Evolutionary conservation across 1,140 invertebrate genomes (phyloP).

Genomic region (Uloborus diversus): DNA sequence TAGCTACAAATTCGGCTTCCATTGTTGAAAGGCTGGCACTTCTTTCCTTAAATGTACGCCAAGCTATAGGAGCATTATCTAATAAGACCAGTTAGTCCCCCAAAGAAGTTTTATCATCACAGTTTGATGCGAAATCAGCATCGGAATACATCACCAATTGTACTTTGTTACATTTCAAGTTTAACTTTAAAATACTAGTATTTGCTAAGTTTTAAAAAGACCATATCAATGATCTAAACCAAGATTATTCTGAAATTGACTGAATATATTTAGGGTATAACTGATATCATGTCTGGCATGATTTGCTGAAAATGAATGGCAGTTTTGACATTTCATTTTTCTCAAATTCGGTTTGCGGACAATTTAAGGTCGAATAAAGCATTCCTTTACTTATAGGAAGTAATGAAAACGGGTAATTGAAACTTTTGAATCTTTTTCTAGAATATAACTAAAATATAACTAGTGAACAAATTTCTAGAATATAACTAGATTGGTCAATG

Average conservation of each 20-base stretch:
- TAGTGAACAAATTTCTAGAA: too few relatives aligned
- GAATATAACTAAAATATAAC: too few relatives aligned
- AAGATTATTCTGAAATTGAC: not conserved
- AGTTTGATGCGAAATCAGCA: too few relatives aligned
- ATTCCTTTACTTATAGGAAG: not conserved
- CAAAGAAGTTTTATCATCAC: slow-evolving; percentile 49
- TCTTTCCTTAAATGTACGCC: slow-evolving; percentile 61
- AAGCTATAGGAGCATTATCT: slow-evolving; percentile 57
- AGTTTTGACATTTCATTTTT: not conserved
- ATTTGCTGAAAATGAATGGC: not conserved
- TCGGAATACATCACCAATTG: not conserved
- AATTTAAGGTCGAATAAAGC: not conserved
- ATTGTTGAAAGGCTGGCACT: slow-evolving; percentile 62
- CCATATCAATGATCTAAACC: slow-evolving; percentile 3
- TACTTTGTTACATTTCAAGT: not conserved
- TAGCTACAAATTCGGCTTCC: slow-evolving; percentile 65
- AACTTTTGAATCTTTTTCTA: not conserved
- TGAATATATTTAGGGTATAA: not conserved
- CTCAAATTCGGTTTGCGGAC: not conserved
- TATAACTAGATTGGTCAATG: not conserved
- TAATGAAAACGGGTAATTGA: not conserved
- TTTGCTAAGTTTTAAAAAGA: not conserved
- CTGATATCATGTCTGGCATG: slow-evolving; percentile 1
- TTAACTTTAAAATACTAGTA: too few relatives aligned
- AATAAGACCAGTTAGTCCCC: slow-evolving; percentile 42